Conservation (phyloP, 2,113 vertebrate species). For the Percopsis transmontana region DNA sequence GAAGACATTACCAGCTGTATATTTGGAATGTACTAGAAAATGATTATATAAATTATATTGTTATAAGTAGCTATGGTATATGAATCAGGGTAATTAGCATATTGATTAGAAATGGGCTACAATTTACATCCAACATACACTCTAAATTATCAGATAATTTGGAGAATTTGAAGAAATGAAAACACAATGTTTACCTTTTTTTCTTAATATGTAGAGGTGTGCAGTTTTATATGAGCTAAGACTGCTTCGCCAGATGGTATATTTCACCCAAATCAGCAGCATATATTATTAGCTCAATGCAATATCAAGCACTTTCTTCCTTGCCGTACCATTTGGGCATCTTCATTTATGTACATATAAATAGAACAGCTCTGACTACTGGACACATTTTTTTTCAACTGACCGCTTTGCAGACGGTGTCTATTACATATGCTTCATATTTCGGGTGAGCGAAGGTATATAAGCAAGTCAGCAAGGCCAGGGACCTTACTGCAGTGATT, state of each 20-base stretch:
- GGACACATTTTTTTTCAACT: slow-evolving; percentile 78
- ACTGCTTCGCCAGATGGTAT: slow-evolving; percentile 33
- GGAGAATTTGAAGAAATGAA: too few species aligned
- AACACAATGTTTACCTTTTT: slow-evolving; percentile 25
- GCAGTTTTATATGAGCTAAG: slow-evolving; percentile 31
- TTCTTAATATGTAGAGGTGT: slow-evolving; percentile 16
- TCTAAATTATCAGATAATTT: too few species aligned
- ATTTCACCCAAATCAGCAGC: slow-evolving; percentile 77
- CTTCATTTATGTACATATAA: slow-evolving; percentile 83
- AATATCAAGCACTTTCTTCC: slow-evolving; percentile 81
- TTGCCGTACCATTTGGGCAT: slow-evolving; percentile 80
- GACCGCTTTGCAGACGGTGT: slow-evolving; percentile 74
- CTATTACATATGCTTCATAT: slow-evolving; percentile 81
- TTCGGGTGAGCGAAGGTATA: slow-evolving; percentile 74
- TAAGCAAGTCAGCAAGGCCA: slow-evolving; percentile 57
- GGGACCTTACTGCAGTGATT: slow-evolving; percentile 74
- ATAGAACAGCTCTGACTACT: slow-evolving; percentile 82
- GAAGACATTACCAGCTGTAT: too few species aligned
- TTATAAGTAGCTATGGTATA: too few species aligned
- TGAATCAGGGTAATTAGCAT: too few species aligned
- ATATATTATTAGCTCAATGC: slow-evolving; percentile 78
- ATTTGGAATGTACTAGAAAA: too few species aligned
- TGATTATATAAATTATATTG: too few species aligned
- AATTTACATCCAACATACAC: too few species aligned
- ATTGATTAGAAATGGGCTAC: too few species aligned